Percentiles rank a stretch among this genome's conserved stretches.
Conservation (phyloP, 2,888 invertebrate species). For the Euplexia lucipara region DNA sequence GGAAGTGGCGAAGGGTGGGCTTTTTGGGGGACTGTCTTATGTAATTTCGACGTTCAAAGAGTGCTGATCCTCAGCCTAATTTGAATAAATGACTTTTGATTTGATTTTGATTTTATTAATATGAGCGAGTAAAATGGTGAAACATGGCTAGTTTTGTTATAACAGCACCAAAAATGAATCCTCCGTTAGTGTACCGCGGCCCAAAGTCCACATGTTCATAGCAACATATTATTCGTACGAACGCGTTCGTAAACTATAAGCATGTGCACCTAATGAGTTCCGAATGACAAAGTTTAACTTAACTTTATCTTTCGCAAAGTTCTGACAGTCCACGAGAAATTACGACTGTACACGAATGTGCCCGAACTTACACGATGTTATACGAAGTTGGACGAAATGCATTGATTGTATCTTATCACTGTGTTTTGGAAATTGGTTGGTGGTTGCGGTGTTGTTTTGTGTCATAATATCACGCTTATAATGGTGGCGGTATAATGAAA, state of each 20-base stretch:
- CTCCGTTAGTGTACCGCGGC: slow-evolving; percentile 1
- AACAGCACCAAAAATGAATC: slow-evolving; percentile 1
- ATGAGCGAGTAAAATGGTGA: background rate
- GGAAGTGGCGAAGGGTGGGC: too few relatives aligned
- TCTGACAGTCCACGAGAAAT: slow-evolving; percentile 49
- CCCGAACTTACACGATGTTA: slow-evolving; percentile 27
- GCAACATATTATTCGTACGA: slow-evolving; percentile 9
- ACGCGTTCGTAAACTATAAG: slow-evolving; percentile 38
- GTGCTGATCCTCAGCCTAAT: too few relatives aligned
- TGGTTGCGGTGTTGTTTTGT: background rate
- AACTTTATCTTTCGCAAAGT: slow-evolving; percentile 47
- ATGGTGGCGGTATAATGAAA: too few relatives aligned
- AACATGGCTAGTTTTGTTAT: background rate
- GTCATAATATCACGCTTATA: too few relatives aligned
- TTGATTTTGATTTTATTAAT: too few relatives aligned
- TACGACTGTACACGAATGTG: slow-evolving; percentile 31
- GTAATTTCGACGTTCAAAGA: too few relatives aligned
- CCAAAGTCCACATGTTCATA: background rate
- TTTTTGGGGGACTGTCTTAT: too few relatives aligned
- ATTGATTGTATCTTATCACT: slow-evolving; percentile 38
- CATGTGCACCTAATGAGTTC: slow-evolving; percentile 58
- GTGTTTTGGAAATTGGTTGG: slow-evolving; percentile 6
- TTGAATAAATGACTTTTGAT: too few relatives aligned
- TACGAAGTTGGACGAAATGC: slow-evolving; percentile 19
- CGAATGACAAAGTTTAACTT: slow-evolving; percentile 40